Percentiles rank a stretch among this genome's conserved stretches.
phyloP scores from a whole-genome alignment of 2,113 vertebrate genomes.

The Talpa occidentalis region DNA sequence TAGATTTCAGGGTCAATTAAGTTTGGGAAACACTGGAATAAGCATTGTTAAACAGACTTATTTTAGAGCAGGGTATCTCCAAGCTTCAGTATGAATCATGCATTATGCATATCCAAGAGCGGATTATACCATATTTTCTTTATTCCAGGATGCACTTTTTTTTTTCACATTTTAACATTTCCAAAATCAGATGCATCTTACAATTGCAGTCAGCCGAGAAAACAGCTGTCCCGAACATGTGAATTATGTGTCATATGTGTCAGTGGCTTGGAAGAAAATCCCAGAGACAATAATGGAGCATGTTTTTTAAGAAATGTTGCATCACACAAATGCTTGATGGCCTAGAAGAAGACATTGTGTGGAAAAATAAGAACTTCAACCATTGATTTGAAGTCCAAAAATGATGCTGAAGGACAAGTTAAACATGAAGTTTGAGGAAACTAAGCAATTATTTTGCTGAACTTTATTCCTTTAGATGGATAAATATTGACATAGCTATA shows the following conservation, averaged over 20 bases:
- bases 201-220: conserved; percentile 41
- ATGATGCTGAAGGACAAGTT: not conserved
- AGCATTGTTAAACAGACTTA: conserved; percentile 37
- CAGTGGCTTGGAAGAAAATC: not conserved
- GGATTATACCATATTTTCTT: conserved; percentile 38
- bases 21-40: conserved; percentile 27
- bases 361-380: not conserved
- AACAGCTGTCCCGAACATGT: conserved; percentile 33
- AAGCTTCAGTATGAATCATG: conserved; percentile 37
- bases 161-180: conserved; percentile 42
- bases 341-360: not conserved
- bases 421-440: not conserved
- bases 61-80: not conserved
- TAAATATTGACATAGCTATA: too few relatives aligned
- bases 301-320: conserved; percentile 11
- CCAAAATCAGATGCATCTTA: conserved; percentile 56
- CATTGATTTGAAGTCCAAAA: not conserved
- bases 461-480: not conserved
- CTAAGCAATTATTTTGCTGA: not conserved
- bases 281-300: not conserved
- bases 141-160: conserved; percentile 50
- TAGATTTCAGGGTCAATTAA: conserved; percentile 40
- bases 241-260: not conserved
- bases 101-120: conserved; percentile 28
- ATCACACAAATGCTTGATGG: not conserved